Conservation (phyloP, 1,140 invertebrate species). For the Zaprionus lachaisei region DNA sequence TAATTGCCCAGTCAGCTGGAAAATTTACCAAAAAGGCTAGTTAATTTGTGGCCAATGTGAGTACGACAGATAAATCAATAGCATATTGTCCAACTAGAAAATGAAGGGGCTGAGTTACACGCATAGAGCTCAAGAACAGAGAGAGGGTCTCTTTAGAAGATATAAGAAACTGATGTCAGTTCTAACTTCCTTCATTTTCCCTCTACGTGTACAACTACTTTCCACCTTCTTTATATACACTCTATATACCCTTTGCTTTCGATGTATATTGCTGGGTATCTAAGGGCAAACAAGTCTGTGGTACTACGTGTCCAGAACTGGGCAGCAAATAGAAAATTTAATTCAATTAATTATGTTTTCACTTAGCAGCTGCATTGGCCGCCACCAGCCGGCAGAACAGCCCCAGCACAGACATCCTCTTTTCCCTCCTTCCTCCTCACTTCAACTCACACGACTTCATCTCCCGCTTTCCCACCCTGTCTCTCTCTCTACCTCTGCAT, state of each 20-base stretch:
- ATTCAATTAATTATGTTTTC: conserved; percentile 81
- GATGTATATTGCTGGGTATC: conserved; percentile 9
- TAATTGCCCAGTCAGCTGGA: conserved; percentile 71
- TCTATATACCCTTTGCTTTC: neutral
- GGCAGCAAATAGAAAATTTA: conserved; percentile 75
- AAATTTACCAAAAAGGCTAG: conserved; percentile 67
- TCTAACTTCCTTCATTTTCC: neutral
- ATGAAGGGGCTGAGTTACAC: neutral
- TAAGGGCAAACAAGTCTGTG: conserved; percentile 4
- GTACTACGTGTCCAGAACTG: conserved; percentile 33
- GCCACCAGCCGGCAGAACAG: neutral
- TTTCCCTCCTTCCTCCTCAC: neutral
- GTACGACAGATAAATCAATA: conserved; percentile 41
- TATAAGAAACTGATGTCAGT: too few species aligned
- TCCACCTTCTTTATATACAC: neutral
- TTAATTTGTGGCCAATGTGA: conserved; percentile 53
- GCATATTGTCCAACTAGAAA: neutral
- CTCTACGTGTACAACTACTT: neutral
- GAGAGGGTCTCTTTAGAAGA: neutral
- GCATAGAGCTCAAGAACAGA: neutral
- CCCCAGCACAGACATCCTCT: neutral
- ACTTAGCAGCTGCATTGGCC: conserved; percentile 57
- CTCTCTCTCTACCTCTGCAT: conserved; percentile 34
- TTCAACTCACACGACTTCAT: neutral
- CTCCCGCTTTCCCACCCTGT: neutral